phyloP scores from a whole-genome alignment of 2,797 vertebrate species.

The Emydoidea blandingii region DNA sequence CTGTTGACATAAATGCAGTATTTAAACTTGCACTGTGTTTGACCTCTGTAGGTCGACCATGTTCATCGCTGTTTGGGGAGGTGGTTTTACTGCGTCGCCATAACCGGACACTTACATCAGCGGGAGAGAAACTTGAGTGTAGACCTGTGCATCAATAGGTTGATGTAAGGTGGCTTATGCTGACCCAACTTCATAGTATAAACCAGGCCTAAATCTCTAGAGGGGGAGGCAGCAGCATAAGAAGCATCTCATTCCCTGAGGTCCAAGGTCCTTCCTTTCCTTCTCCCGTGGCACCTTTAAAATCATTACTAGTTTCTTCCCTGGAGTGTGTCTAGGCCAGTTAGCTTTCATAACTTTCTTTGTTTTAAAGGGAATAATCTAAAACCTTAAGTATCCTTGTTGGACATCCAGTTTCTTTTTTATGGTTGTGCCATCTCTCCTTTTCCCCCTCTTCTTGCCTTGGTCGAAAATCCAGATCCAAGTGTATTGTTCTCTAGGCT shows the following conservation, averaged over 20 bases:
- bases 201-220: background rate
- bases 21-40: too few relatives aligned
- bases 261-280: background rate
- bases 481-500: background rate
- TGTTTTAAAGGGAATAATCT: background rate
- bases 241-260: background rate
- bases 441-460: background rate
- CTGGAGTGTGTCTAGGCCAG: background rate
- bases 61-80: too few relatives aligned
- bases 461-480: background rate
- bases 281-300: background rate
- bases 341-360: background rate
- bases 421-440: background rate
- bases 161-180: too few relatives aligned
- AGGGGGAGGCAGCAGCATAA: background rate
- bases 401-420: background rate
- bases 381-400: background rate
- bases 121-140: too few relatives aligned
- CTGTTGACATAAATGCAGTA: too few relatives aligned
- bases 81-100: too few relatives aligned
- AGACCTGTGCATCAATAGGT: too few relatives aligned
- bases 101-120: too few relatives aligned
- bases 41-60: too few relatives aligned
- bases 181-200: too few relatives aligned
- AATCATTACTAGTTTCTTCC: background rate